phyloP scores from a whole-genome alignment of 2,888 invertebrate genomes.

The Leucoma salicis region DNA sequence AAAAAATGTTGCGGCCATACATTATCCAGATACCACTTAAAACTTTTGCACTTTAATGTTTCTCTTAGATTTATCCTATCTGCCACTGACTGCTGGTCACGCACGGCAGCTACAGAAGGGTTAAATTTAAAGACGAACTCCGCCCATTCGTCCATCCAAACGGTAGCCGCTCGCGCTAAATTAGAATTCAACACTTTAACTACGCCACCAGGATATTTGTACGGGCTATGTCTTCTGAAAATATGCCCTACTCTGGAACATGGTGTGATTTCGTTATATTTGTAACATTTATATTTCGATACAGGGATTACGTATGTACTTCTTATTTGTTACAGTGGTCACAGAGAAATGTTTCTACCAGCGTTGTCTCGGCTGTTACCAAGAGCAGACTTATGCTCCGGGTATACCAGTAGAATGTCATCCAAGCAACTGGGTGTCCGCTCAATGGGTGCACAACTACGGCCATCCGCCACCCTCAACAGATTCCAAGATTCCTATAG shows the following conservation, averaged over 20 bases:
- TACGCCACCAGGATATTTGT: slow-evolving; percentile 96
- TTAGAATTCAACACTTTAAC: slow-evolving; percentile 94
- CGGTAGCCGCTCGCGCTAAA: slow-evolving; percentile 94
- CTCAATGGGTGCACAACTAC: slow-evolving; percentile 69
- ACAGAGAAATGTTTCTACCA: slow-evolving; percentile 67
- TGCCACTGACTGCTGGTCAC: slow-evolving; percentile 83
- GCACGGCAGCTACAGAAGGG: slow-evolving; percentile 82
- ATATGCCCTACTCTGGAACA: slow-evolving; percentile 97
- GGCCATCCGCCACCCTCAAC: slow-evolving; percentile 70
- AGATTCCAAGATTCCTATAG: slow-evolving; percentile 62
- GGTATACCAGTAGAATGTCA: slow-evolving; percentile 56
- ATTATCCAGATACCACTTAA: slow-evolving; percentile 96
- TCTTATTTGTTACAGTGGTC: slow-evolving; percentile 45
- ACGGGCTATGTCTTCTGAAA: slow-evolving; percentile 96
- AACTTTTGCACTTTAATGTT: slow-evolving; percentile 90
- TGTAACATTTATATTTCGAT: no score
- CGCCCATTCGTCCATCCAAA: slow-evolving; percentile 99
- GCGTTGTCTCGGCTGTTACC: slow-evolving; percentile 65
- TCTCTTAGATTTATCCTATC: slow-evolving; percentile 86
- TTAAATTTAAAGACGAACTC: slow-evolving; percentile 95
- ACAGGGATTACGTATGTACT: no score
- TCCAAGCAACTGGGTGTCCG: slow-evolving; percentile 66
- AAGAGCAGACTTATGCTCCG: slow-evolving; percentile 48
- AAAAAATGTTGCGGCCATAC: slow-evolving; percentile 99
- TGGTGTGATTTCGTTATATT: slow-evolving; percentile 95